A percentile compares a stretch with the other conserved stretches of the same genome.
phyloP scores from a whole-genome alignment of 1,140 invertebrate species.

The Lucilia sericata region DNA sequence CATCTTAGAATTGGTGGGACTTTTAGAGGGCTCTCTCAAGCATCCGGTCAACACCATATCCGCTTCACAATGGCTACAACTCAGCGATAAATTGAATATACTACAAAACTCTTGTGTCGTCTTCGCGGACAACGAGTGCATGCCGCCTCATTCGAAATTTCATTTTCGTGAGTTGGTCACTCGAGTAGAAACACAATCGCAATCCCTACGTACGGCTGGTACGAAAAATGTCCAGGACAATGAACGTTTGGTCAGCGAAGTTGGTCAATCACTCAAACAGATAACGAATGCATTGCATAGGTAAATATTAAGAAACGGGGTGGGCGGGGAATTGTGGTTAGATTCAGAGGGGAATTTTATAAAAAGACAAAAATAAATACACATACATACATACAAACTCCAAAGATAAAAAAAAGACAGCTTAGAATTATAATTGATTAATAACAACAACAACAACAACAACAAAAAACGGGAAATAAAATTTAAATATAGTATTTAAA shows the following conservation, averaged over 20 bases:
- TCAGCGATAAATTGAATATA: slow-evolving; percentile 85
- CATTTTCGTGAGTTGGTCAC: slow-evolving; percentile 88
- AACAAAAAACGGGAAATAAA: too few species aligned
- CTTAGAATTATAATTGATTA: too few species aligned
- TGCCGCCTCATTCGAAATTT: slow-evolving; percentile 88
- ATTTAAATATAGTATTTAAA: too few species aligned
- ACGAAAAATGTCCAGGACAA: slow-evolving; percentile 78
- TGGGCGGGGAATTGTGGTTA: slow-evolving; percentile 62
- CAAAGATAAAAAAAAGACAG: too few species aligned
- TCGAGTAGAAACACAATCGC: slow-evolving; percentile 82
- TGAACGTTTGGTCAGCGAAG: slow-evolving; percentile 76
- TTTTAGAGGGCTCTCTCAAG: slow-evolving; percentile 77
- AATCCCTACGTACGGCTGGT: slow-evolving; percentile 79
- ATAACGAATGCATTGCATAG: slow-evolving; percentile 84
- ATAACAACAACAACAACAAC: too few species aligned
- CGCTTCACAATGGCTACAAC: slow-evolving; percentile 81
- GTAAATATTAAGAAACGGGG: slow-evolving; percentile 71
- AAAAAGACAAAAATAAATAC: slow-evolving; percentile 52
- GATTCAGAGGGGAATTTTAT: slow-evolving; percentile 66
- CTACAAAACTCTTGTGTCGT: slow-evolving; percentile 82
- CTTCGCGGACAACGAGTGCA: slow-evolving; percentile 76
- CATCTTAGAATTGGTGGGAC: slow-evolving; percentile 78
- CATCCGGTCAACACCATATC: slow-evolving; percentile 73
- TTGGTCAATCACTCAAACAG: slow-evolving; percentile 85
- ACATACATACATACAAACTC: not conserved